Evolutionary conservation across 2,797 vertebrate species (phyloP).

Genomic region (Sebastes kiyomatsui): DNA sequence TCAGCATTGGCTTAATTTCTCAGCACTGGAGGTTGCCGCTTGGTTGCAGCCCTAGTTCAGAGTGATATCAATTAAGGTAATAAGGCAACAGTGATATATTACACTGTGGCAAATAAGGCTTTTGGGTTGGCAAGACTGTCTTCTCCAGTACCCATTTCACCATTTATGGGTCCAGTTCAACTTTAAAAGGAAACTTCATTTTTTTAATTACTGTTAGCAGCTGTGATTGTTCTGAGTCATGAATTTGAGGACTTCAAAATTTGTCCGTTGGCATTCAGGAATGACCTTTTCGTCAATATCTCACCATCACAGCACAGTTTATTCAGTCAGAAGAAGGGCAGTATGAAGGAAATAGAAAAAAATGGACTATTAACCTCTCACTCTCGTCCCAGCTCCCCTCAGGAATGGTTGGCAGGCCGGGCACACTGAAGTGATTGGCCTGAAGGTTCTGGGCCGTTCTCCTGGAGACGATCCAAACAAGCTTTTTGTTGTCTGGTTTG

Average conservation of each 20-base stretch:
- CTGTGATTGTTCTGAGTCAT: not conserved
- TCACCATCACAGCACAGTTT: not conserved
- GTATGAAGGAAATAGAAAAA: not conserved
- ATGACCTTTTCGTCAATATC: not conserved
- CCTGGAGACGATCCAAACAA: conserved; percentile 96
- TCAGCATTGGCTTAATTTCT: no score
- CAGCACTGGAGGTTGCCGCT: no score
- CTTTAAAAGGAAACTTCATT: not conserved
- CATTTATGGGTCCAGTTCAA: not conserved
- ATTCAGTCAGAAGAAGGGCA: not conserved
- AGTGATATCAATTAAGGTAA: not conserved
- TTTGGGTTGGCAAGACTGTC: not conserved
- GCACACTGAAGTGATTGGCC: conserved; percentile 90
- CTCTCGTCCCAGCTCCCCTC: conserved; percentile 90
- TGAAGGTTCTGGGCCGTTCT: conserved; percentile 94
- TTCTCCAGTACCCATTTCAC: not conserved
- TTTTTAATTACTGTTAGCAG: not conserved
- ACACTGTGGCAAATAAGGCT: not conserved
- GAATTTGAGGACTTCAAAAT: not conserved
- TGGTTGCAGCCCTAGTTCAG: not conserved
- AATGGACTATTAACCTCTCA: conserved; percentile 83
- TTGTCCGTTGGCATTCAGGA: not conserved
- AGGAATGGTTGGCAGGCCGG: conserved; percentile 93
- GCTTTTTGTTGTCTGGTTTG: conserved; percentile 95
- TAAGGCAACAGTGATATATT: not conserved